Conservation (phyloP, 2,113 vertebrate species). For the Callorhinus ursinus region DNA sequence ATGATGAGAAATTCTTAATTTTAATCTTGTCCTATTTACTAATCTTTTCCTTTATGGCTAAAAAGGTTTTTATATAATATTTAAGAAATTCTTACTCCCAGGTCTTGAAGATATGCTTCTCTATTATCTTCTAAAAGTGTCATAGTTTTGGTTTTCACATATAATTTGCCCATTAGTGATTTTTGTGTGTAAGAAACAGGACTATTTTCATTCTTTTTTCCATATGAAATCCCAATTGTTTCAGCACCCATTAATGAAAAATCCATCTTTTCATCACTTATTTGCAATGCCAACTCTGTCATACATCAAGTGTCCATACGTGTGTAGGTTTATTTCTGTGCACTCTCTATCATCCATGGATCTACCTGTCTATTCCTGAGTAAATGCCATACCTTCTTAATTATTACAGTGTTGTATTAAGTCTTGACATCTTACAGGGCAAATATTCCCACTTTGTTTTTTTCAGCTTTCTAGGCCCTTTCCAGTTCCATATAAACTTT, state of each 20-base stretch:
- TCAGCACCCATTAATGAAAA: background rate
- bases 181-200: background rate
- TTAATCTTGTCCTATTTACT: background rate
- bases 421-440: background rate
- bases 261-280: background rate
- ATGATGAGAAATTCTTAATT: background rate
- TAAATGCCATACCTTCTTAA: background rate
- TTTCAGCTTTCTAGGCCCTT: background rate
- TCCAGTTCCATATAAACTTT: background rate
- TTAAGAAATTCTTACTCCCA: background rate
- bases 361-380: background rate
- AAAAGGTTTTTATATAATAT: background rate
- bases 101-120: background rate
- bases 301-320: background rate
- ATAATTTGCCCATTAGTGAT: background rate
- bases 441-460: background rate
- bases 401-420: background rate
- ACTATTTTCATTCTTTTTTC: background rate
- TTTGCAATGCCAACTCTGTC: background rate
- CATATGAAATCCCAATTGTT: background rate
- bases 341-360: background rate
- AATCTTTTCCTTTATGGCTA: background rate
- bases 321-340: background rate
- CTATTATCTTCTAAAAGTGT: background rate
- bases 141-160: background rate